These are phyloP conservation scores for Nesospiza acunhae DNA, from an alignment of 2,113 vertebrate genomes.

Conservation along the genomic window DNA sequence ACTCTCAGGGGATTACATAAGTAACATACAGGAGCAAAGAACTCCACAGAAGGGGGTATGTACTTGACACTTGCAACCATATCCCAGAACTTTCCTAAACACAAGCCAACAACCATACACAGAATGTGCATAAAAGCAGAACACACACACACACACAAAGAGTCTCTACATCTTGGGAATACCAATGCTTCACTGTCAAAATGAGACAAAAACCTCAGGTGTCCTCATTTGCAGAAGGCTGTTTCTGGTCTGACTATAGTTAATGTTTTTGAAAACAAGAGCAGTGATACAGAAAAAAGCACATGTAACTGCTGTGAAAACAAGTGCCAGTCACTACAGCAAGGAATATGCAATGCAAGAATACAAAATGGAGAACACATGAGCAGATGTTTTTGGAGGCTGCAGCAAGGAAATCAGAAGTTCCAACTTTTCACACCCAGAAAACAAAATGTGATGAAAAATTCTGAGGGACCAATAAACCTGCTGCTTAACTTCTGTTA, in stretches of 20 bases:
- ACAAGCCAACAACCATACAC: background rate
- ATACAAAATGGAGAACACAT: background rate
- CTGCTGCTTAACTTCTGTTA: fast-evolving
- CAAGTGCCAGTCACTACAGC: background rate
- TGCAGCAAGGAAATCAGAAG: background rate
- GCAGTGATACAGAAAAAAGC: background rate
- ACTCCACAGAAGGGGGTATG: background rate
- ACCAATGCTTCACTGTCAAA: background rate
- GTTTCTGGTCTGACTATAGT: background rate
- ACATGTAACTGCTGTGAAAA: background rate
- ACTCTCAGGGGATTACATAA: background rate
- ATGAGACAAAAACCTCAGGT: background rate
- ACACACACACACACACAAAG: background rate
- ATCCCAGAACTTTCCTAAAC: background rate
- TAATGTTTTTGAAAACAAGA: background rate
- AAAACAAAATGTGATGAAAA: background rate
- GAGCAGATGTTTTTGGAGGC: background rate
- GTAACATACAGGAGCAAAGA: background rate
- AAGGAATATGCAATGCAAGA: background rate
- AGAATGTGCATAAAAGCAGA: background rate
- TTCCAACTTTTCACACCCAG: background rate
- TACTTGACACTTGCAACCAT: background rate
- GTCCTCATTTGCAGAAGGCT: background rate
- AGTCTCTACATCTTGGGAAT: background rate
- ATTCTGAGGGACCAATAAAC: background rate